A percentile compares a stretch with the other conserved stretches of the same genome.
phyloP scores from a whole-genome alignment of 1,140 invertebrate genomes.

The Papilio polytes region DNA sequence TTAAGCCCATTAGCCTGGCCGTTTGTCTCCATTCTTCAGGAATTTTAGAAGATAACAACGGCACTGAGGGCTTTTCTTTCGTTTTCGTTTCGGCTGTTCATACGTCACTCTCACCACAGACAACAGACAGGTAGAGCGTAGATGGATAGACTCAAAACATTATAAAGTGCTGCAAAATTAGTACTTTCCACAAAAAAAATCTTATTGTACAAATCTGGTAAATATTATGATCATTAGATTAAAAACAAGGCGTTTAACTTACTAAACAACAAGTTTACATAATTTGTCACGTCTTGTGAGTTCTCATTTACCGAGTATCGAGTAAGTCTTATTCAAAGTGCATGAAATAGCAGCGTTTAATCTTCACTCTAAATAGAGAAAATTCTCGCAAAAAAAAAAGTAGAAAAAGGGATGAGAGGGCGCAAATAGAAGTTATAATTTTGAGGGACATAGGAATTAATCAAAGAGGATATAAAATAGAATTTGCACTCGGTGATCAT shows the following conservation, averaged over 20 bases:
- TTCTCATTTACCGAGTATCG: no score
- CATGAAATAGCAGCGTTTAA: no score
- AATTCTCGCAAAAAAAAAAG: neutral
- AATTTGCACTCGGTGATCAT: neutral
- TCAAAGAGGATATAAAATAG: no score
- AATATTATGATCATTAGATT: no score
- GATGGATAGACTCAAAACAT: conserved; percentile 27
- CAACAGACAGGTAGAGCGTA: conserved; percentile 59
- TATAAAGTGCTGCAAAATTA: no score
- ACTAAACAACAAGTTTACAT: neutral
- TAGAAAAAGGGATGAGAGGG: neutral
- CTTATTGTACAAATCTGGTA: no score
- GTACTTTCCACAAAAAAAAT: no score
- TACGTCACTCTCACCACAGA: conserved; percentile 79
- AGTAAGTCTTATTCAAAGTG: no score
- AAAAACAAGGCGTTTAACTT: no score
- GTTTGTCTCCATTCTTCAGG: conserved; percentile 84
- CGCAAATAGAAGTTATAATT: neutral
- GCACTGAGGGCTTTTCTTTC: conserved; percentile 83
- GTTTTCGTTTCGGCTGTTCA: conserved; percentile 83
- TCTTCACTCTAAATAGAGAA: no score
- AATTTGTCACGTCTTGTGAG: neutral
- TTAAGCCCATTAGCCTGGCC: conserved; percentile 86
- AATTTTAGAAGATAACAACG: conserved; percentile 84
- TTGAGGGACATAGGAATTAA: neutral